Evolutionary conservation across 2,888 invertebrate genomes (phyloP), one percentile per base, ranked within the genome.

Genomic region (Hyles lineata): DNA sequence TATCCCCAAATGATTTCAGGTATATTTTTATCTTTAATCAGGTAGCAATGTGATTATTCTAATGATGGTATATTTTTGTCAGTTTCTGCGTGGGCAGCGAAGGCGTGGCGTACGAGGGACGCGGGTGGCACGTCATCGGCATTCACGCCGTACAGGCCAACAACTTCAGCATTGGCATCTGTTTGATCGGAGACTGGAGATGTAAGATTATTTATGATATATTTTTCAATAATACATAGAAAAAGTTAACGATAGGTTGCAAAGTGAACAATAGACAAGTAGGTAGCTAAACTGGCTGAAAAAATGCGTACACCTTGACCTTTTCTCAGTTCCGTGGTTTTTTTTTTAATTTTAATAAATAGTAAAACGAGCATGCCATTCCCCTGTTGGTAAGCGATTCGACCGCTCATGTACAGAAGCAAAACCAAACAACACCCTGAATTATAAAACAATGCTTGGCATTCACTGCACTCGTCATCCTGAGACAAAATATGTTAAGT

Each of bases 81-180:
- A 97, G 96, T 85, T 97, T 97, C 87, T 96, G 95, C 62, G 95
- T 97, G 50, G 97, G 97, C 4, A 96, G 97, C 29, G 97, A 97
- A 80, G 97, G 97, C 0, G 92, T 94, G 19, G 96, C 95, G 7
- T 97, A 97, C 87, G 96, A 96, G 77, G 97, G 97, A 1, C 94
- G 97, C 4, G 97, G 97, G 0, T 97, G 97, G 96, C 93, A 95
- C 71, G 88, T 90, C 0, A 89, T 96, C 0, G 97, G 97, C 0
- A 96, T 97, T 0, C 97, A 98, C 87, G 96, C 97, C 0, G 95
- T 96, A 5, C 89, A 89, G 74, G 91, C 90, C 52, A 97, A 96
- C 87, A 91, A 92, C 76, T 92, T 94, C 83, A 97, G 97, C 85
- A 95, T 97, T 67, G 97, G 97, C 58, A 96, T 97, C 75, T 96